Conservation (phyloP, 1,140 invertebrate species). For the Micrasema minimum region DNA sequence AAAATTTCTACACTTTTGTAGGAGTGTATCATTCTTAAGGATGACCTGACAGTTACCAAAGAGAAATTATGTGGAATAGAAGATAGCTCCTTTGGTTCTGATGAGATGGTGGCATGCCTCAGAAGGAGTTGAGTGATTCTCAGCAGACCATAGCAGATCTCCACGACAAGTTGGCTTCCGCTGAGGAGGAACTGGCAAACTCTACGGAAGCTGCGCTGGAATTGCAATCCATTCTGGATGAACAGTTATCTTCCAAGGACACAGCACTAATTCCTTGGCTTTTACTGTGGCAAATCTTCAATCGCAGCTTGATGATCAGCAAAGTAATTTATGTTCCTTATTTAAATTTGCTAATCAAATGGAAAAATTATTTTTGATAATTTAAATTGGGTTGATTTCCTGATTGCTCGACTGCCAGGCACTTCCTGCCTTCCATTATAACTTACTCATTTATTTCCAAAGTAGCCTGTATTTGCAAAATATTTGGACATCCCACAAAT, state of each 20-base stretch:
- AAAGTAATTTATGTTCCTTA: constrained; percentile 46
- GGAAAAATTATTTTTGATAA: no score
- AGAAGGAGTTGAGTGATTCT: constrained; percentile 68
- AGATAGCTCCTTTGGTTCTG: constrained; percentile 76
- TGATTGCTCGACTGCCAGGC: no score
- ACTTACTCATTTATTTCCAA: no score
- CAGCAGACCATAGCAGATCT: constrained; percentile 60
- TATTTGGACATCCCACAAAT: no score
- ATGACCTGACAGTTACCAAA: constrained; percentile 71
- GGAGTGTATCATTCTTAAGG: constrained; percentile 75
- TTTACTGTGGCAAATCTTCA: constrained; percentile 50
- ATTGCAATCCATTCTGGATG: constrained; percentile 48
- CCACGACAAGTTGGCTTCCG: constrained; percentile 58
- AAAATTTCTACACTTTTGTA: constrained; percentile 58
- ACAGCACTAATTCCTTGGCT: constrained; percentile 45
- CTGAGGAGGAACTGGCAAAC: constrained; percentile 57
- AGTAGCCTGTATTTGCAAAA: no score
- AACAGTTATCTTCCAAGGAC: constrained; percentile 45
- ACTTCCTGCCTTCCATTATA: no score
- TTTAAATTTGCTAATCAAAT: no score
- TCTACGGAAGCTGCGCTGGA: constrained; percentile 50
- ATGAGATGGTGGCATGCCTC: constrained; percentile 74
- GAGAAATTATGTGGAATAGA: constrained; percentile 72
- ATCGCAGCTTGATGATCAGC: constrained; percentile 49
- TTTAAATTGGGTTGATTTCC: no score